Evolutionary conservation across 1,140 invertebrate species (phyloP), one percentile per base, ranked within the genome.

Genomic region (Metaphire vulgaris): DNA sequence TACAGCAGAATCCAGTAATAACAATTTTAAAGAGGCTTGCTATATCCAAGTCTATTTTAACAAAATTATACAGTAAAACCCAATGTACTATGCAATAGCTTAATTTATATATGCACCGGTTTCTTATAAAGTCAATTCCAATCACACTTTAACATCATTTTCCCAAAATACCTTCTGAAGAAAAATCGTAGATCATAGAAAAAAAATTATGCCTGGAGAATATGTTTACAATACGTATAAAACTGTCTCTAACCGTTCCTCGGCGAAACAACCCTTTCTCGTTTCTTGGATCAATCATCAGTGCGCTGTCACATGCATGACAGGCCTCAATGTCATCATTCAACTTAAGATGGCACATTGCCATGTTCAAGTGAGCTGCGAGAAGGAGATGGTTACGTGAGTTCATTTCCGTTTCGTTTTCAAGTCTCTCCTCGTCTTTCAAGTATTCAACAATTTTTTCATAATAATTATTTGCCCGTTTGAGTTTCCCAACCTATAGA

Each of bases 251-350:
- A 84, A 90, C 90, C 84, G 92, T 91, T 0, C 94, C 97, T 79
- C 92, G 88, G 81, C 97, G 89, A 82, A 95, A 99, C 0, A 93
- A 86, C 0, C 91, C 96, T 86, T 99, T 99, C 1, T 93, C 91
- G 87, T 93, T 97, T 12, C 90, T 89, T 0, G 89, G 83, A 82
- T 95, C 92, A 2, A 93, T 80, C 69, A 91, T 89, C 0, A 97
- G 83, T 2, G 91, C 94, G 80, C 91, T 90, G n/a, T 90, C 89
- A 76, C 90, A 90, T 41, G 90, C 86, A 12, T 80, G 75, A 77
- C 90, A 90, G 0, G 92, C 93, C 77, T 92, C 90, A 33, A 90
- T 85, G 76, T 90, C 86, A 74, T 96, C 89, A 21, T 91, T 88
- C 16, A 90, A 85, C 86, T 98, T 98, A 28, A 97, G 86, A 82